Conservation (phyloP, 2,113 vertebrate species). For the Chiloscyllium plagiosum region DNA sequence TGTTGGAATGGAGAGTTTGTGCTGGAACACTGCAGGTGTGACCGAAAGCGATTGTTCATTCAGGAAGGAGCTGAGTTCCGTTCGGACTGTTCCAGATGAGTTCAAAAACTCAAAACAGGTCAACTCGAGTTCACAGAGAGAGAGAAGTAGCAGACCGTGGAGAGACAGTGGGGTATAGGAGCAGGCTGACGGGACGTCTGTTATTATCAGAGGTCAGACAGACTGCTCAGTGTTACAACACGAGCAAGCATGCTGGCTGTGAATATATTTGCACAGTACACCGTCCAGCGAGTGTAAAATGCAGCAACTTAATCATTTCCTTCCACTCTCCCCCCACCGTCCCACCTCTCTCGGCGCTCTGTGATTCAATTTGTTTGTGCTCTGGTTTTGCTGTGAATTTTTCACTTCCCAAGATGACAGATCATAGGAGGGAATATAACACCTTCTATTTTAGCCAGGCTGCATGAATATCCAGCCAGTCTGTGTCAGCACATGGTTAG, state of each 20-base stretch:
- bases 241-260: neutral
- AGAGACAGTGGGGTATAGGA: neutral
- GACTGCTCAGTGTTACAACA: neutral
- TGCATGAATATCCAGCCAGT: neutral
- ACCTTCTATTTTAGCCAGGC: neutral
- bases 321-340: neutral
- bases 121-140: neutral
- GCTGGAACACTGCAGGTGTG: neutral
- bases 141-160: neutral
- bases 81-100: neutral
- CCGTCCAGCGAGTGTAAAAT: neutral
- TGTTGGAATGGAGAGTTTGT: neutral
- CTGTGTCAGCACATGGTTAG: neutral
- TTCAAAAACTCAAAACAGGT: neutral
- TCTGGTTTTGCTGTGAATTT: neutral
- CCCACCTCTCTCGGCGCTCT: no score
- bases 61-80: neutral
- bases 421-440: neutral
- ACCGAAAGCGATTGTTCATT: neutral
- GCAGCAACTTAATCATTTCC: neutral
- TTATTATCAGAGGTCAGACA: neutral
- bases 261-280: neutral
- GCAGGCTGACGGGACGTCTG: neutral
- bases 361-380: neutral
- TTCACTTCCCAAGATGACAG: neutral